Percentiles rank a stretch among this genome's conserved stretches.
Conservation (phyloP, 2,888 invertebrate species). For the Zaprionus obscuricornis region DNA sequence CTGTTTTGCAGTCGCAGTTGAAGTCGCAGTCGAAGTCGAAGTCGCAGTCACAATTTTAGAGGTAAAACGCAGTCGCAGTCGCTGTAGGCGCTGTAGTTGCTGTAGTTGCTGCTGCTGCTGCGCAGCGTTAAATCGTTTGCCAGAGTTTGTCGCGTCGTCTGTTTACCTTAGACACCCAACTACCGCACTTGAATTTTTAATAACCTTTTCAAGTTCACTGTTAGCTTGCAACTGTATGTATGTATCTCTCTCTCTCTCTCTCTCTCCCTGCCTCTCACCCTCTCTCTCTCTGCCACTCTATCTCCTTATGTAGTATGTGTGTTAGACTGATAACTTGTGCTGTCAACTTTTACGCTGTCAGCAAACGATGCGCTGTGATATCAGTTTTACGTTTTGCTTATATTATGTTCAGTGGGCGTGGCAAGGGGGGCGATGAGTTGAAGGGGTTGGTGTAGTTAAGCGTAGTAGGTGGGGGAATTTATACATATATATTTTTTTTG, state of each 20-base stretch:
- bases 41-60: too few relatives aligned
- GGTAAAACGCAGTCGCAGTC: neutral
- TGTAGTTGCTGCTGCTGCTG: constrained; percentile 29
- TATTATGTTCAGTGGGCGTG: neutral
- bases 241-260: too few relatives aligned
- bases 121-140: too few relatives aligned
- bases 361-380: constrained; percentile 13
- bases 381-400: constrained; percentile 30
- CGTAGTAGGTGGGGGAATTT: neutral
- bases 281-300: too few relatives aligned
- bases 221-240: constrained; percentile 18
- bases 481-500: neutral
- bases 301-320: too few relatives aligned
- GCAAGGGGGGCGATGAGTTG: too few relatives aligned
- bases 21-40: neutral
- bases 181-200: constrained; percentile 73
- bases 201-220: constrained; percentile 74
- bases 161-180: constrained; percentile 70
- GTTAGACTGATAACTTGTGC: constrained; percentile 43
- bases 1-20: constrained; percentile 1
- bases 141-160: constrained; percentile 36
- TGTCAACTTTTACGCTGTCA: constrained; percentile 41
- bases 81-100: constrained; percentile 16
- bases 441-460: too few relatives aligned
- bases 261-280: too few relatives aligned